phyloP scores from a whole-genome alignment of 2,888 invertebrate genomes.

The Acanthosepion pharaonis region DNA sequence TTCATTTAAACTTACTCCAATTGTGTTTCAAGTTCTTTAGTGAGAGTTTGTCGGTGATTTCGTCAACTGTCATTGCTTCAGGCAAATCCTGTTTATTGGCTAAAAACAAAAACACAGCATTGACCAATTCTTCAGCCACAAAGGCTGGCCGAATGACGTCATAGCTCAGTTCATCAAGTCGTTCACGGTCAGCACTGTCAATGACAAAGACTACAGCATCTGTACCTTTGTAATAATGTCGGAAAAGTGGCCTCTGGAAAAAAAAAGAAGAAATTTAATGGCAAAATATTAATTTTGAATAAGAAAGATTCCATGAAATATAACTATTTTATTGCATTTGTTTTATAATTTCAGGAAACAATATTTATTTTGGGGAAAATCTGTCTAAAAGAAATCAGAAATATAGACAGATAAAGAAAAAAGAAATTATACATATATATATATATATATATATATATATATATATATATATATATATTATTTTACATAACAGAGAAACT shows the following conservation, averaged over 20 bases:
- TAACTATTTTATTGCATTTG: no score
- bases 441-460: no score
- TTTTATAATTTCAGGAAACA: no score
- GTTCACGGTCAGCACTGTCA: conserved; percentile 65
- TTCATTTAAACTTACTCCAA: conserved; percentile 61
- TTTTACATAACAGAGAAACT: no score
- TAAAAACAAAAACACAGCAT: conserved; percentile 65
- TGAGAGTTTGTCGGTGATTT: conserved; percentile 61
- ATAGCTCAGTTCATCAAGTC: conserved; percentile 67
- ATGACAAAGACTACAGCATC: conserved; percentile 70
- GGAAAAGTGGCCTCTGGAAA: conserved; percentile 66
- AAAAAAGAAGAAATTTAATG: background rate
- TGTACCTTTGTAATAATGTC: conserved; percentile 69
- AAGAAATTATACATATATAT: no score
- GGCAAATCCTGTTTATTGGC: conserved; percentile 67
- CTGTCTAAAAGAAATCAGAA: no score
- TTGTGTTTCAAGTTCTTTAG: conserved; percentile 62
- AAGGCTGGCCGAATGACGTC: conserved; percentile 68
- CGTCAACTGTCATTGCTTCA: conserved; percentile 61
- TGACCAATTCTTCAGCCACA: conserved; percentile 63
- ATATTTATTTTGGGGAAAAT: no score
- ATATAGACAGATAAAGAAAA: no score
- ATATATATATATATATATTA: no score
- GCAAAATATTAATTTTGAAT: background rate
- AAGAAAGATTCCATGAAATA: no score